Evolutionary conservation across 2,888 invertebrate genomes (phyloP), one percentile per base, ranked within the genome.

Genomic region (Thelaira solivaga): DNA sequence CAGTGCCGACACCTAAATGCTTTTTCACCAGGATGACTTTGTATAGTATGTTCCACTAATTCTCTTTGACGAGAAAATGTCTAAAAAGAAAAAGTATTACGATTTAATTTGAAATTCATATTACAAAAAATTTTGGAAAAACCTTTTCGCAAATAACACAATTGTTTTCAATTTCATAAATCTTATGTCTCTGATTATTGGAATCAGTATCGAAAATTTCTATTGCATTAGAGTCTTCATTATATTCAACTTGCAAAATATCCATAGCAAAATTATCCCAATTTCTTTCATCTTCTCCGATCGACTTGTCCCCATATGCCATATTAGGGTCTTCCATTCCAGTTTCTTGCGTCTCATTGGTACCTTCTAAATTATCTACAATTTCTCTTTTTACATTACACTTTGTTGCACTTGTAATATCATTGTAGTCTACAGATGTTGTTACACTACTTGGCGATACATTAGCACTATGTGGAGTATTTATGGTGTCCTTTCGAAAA

Each of bases 131-230:
- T 20, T 31, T 29, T 18, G 6, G 0, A 31, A 34, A 20, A 4
- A 72, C 73, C 65, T 43, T 59, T 5, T 51, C 11, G 13, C 73
- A 73, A 22, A 74, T n/a, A n/a, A 22, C 59, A 74, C 74, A 74
- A 24, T 16, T 34, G 20, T 39, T 53, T 18, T 67, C 51, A 41
- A 67, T 61, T 6, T 49, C 29, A 5, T 47, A 62, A 20, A 53
- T n/a, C 45, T 71, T 53, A 10, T 6, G 5, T 24, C 24, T 67
- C 0, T 2, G 22, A n/a, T 16, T 34, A 16, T 2, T 22, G 3
- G 22, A 16, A 0, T 13, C 26, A 4, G 10, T 7, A 22, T 18
- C 13, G 1, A 11, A 11, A n/a, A 20, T 16, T 47, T 31, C 3
- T 11, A 4, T 47, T 16, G 45, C 2, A 24, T 22, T 34, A 11